Evolutionary conservation across 2,113 vertebrate species (phyloP).

Genomic region (Chaetura pelagica): DNA sequence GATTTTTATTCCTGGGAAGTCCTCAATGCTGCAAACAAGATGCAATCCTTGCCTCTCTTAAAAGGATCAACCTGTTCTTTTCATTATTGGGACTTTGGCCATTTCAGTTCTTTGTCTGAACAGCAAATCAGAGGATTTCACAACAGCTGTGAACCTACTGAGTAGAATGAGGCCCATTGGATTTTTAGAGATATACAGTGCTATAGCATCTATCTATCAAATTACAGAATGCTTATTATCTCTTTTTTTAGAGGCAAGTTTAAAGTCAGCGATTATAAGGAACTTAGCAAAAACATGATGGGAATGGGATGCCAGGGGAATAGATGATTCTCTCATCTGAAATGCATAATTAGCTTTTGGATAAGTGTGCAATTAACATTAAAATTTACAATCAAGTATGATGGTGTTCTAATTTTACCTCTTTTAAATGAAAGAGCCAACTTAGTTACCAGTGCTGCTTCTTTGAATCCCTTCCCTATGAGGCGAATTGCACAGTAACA

Average conservation of each 20-base stretch:
- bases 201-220: neutral
- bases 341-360: conserved; percentile 47
- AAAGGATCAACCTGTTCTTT: neutral
- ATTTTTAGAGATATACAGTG: neutral
- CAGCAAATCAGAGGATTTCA: neutral
- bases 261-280: neutral
- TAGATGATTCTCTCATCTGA: conserved; percentile 46
- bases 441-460: neutral
- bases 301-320: conserved; percentile 37
- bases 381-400: conserved; percentile 54
- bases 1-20: neutral
- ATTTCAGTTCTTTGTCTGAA: neutral
- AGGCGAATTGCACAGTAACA: neutral
- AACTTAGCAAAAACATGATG: conserved; percentile 17
- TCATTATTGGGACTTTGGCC: neutral
- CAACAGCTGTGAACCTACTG: neutral
- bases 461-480: neutral
- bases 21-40: neutral
- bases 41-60: neutral
- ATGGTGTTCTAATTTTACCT: conserved; percentile 51
- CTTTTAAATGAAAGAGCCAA: neutral
- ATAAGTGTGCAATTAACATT: conserved; percentile 65
- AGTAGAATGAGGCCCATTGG: neutral
- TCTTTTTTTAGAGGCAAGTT: neutral
- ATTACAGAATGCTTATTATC: neutral